Evolutionary conservation across 2,888 invertebrate species (phyloP).

Genomic region (Sphinx pinastri): DNA sequence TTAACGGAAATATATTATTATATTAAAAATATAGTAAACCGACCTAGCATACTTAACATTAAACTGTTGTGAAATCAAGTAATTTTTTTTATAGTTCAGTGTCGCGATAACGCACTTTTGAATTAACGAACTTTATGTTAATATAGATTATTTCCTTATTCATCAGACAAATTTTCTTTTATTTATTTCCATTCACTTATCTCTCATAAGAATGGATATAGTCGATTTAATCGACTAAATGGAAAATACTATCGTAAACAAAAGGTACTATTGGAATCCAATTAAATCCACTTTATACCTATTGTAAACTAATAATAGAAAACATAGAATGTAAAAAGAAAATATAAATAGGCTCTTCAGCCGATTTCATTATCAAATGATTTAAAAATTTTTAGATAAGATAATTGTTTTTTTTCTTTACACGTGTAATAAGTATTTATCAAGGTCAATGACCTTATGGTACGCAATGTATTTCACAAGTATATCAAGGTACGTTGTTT

Average conservation of each 20-base stretch:
- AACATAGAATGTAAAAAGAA: not conserved
- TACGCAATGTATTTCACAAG: not conserved
- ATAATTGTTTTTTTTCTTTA: not conserved
- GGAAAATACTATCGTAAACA: not conserved
- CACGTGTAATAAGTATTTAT: slow-evolving; percentile 1
- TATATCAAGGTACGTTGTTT: too few relatives aligned
- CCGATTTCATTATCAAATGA: slow-evolving; percentile 12
- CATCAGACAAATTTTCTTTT: too few relatives aligned
- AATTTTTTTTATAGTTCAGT: too few relatives aligned
- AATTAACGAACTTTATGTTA: too few relatives aligned
- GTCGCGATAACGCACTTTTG: too few relatives aligned
- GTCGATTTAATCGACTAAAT: not conserved
- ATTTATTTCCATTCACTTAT: too few relatives aligned
- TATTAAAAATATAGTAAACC: not conserved
- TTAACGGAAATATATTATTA: not conserved
- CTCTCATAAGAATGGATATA: too few relatives aligned
- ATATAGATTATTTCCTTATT: too few relatives aligned
- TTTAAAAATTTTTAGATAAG: not conserved
- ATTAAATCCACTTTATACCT: not conserved
- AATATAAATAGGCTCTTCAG: not conserved
- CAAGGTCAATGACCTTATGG: not conserved
- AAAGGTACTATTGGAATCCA: not conserved
- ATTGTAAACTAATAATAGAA: not conserved
- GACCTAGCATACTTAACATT: too few relatives aligned
- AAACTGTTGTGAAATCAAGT: too few relatives aligned